Conservation (phyloP, 1,140 invertebrate species). For the Solenopsis invicta region DNA sequence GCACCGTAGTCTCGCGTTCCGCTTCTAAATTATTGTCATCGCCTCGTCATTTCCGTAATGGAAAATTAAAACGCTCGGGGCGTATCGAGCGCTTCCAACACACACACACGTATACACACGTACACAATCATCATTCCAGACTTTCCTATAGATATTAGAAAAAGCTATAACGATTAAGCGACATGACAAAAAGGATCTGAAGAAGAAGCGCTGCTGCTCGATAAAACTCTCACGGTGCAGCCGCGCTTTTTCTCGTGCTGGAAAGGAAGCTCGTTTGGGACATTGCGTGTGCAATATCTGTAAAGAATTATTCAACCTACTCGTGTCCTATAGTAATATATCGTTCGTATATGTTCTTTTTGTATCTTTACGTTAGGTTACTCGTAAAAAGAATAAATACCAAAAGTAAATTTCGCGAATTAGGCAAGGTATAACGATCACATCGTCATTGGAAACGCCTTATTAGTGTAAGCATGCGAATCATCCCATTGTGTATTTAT, state of each 20-base stretch:
- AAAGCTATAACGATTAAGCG: not conserved
- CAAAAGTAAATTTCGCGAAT: conserved; percentile 24
- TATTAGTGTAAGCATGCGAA: conserved; percentile 56
- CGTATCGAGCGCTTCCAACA: conserved; percentile 8
- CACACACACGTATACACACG: too few species aligned
- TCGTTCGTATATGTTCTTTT: conserved; percentile 21
- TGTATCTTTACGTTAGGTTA: conserved; percentile 26
- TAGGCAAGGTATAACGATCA: not conserved
- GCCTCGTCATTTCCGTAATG: conserved; percentile 10
- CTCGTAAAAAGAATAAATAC: not conserved
- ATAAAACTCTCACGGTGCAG: not conserved
- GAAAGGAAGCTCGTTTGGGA: not conserved
- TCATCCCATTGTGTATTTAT: conserved; percentile 72
- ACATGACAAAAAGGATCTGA: conserved; percentile 21
- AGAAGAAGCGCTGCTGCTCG: conserved; percentile 7
- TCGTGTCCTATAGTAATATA: conserved; percentile 45
- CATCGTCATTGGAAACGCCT: conserved; percentile 7
- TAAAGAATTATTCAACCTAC: not conserved
- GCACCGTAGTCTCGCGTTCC: not conserved
- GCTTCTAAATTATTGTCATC: conserved; percentile 49
- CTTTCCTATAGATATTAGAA: conserved; percentile 22
- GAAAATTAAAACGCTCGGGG: conserved; percentile 11
- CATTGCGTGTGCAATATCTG: conserved; percentile 24
- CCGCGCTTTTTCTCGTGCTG: not conserved
- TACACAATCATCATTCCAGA: not conserved